Evolutionary conservation across 2,113 vertebrate genomes (phyloP).

Genomic region (Epinephelus lanceolatus): DNA sequence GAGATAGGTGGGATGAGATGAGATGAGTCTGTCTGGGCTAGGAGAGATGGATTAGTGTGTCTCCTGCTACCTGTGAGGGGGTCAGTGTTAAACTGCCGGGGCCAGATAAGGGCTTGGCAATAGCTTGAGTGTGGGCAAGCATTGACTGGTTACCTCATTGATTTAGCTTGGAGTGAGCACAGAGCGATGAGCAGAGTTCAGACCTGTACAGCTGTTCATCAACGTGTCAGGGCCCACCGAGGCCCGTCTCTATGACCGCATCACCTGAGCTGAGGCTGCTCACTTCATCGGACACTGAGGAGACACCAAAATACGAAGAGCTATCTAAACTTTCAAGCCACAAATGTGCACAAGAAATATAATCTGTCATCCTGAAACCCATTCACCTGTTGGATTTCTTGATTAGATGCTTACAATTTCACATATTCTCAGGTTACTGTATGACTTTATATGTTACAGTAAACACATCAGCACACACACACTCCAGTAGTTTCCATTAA

Average conservation of each 20-base stretch:
- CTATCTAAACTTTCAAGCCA: not conserved
- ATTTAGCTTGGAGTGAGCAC: constrained; percentile 69
- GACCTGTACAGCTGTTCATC: constrained; percentile 74
- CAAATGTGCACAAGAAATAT: not conserved
- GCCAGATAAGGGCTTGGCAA: constrained; percentile 79
- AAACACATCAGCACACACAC: not conserved
- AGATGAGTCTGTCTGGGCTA: constrained; percentile 70
- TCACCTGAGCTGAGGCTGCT: constrained; percentile 1
- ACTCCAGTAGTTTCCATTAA: not conserved
- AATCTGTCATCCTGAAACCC: not conserved
- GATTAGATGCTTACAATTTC: not conserved
- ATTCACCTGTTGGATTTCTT: not conserved
- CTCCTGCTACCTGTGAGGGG: constrained; percentile 84
- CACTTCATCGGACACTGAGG: not conserved
- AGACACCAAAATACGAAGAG: not conserved
- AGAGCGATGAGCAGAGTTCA: constrained; percentile 74
- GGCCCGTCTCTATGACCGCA: not conserved
- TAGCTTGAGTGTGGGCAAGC: constrained; percentile 79
- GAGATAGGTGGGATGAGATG: constrained; percentile 50
- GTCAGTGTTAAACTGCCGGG: constrained; percentile 83
- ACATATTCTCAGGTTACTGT: not conserved
- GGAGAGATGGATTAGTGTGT: constrained; percentile 85
- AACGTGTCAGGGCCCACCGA: constrained; percentile 64
- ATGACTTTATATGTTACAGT: not conserved
- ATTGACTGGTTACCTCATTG: constrained; percentile 71